Percentiles rank a stretch among this genome's conserved stretches.
Conservation (phyloP, 2,888 invertebrate genomes). For the Sycophila texana region DNA sequence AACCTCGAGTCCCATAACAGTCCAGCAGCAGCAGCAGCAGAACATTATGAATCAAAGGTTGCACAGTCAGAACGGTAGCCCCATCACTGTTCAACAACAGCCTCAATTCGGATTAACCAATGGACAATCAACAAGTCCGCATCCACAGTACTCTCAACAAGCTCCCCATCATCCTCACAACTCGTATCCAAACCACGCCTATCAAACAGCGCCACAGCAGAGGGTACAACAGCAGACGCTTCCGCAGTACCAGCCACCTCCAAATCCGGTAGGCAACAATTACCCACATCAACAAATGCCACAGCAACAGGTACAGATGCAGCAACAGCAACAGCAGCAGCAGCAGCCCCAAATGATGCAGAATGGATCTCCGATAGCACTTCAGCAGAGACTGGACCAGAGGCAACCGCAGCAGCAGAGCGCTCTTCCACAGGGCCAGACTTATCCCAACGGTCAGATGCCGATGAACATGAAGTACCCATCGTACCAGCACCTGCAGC, state of each 20-base stretch:
- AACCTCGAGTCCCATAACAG: conserved; percentile 71
- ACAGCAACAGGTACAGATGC: conserved; percentile 43
- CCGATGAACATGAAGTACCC: conserved; percentile 74
- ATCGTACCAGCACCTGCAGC: conserved; percentile 82
- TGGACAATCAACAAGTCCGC: conserved; percentile 66
- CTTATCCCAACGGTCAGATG: conserved; percentile 71
- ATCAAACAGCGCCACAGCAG: conserved; percentile 65
- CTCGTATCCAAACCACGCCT: conserved; percentile 66
- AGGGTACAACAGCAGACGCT: conserved; percentile 71
- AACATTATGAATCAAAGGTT: conserved; percentile 66
- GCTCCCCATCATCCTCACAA: conserved; percentile 64
- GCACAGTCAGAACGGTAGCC: conserved; percentile 68
- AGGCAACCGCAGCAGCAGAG: conserved; percentile 69
- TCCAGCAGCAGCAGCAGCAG: conserved; percentile 67
- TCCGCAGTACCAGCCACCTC: conserved; percentile 75
- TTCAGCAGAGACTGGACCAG: conserved; percentile 66
- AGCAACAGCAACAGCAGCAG: conserved; percentile 65
- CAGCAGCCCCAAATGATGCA: conserved; percentile 60
- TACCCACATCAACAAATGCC: conserved; percentile 63
- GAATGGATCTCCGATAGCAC: conserved; percentile 58
- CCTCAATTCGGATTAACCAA: conserved; percentile 63
- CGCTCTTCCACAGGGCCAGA: conserved; percentile 66
- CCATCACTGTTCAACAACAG: conserved; percentile 69
- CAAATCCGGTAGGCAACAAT: conserved; percentile 68
- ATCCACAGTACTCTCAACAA: conserved; percentile 67